phyloP scores from a whole-genome alignment of 1,140 invertebrate species.

The Trinorchestia longiramus region DNA sequence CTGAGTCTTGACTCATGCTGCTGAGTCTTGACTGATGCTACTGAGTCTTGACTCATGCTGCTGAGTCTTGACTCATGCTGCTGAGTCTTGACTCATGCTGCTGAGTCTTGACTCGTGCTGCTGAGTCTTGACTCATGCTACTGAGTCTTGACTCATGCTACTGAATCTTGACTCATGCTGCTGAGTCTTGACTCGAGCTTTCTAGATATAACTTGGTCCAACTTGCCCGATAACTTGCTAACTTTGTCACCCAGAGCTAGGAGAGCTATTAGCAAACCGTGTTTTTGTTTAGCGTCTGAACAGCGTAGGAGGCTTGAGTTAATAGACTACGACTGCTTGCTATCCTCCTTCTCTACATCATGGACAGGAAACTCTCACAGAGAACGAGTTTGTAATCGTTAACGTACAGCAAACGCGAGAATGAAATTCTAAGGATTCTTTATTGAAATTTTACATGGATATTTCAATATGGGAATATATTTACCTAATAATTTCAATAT shows the following conservation, averaged over 20 bases:
- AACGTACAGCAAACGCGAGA: not conserved
- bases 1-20: no score
- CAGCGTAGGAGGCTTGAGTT: not conserved
- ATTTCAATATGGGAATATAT: no score
- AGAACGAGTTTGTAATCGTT: no score
- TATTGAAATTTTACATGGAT: not conserved
- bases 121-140: not conserved
- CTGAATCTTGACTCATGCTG: not conserved
- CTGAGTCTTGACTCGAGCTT: not conserved
- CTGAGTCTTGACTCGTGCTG: not conserved
- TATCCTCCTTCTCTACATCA: not conserved
- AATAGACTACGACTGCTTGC: not conserved
- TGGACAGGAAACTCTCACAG: no score
- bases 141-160: not conserved
- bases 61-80: no score
- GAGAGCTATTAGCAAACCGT: not conserved
- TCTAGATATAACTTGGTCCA: not conserved
- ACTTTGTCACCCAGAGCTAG: not conserved
- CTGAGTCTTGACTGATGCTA: no score
- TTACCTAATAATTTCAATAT: no score
- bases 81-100: not conserved
- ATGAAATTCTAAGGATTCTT: not conserved
- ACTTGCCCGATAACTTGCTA: not conserved
- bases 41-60: no score
- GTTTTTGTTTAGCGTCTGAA: not conserved